These are phyloP conservation scores for Mormyrus lacerda DNA, from an alignment of 2,113 vertebrate species.

Conservation along the genomic window DNA sequence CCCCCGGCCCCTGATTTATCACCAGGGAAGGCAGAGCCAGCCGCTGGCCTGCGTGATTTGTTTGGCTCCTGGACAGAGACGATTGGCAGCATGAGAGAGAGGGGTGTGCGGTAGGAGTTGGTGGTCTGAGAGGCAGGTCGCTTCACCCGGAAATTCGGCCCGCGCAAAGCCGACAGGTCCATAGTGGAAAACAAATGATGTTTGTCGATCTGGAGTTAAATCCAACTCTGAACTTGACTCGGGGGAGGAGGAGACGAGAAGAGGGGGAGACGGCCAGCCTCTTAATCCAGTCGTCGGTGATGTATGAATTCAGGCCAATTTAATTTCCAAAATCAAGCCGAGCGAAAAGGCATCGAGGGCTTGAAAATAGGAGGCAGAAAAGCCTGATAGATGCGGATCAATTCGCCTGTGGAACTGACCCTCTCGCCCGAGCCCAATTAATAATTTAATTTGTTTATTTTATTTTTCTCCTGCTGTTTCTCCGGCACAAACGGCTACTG, in stretches of 20 bases:
- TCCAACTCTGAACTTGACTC: not conserved
- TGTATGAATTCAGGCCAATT: not conserved
- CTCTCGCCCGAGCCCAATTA: conserved; percentile 38
- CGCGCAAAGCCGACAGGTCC: conserved; percentile 30
- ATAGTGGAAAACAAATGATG: conserved; percentile 34
- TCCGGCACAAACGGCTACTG: conserved; percentile 29
- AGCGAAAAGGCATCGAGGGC: not conserved
- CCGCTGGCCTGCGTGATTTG: conserved; percentile 57
- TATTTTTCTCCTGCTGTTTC: conserved; percentile 22
- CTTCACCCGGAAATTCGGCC: conserved; percentile 39
- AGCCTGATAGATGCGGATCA: conserved; percentile 33
- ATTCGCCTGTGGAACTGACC: conserved; percentile 38
- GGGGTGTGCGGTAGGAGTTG: not conserved
- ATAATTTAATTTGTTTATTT: conserved; percentile 40
- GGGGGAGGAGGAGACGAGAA: not conserved
- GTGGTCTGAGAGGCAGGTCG: conserved; percentile 29
- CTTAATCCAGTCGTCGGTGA: not conserved
- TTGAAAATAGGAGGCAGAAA: conserved; percentile 35
- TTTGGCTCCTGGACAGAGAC: conserved; percentile 56
- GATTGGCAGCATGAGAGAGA: conserved; percentile 46
- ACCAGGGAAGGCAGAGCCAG: conserved; percentile 63
- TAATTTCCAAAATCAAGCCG: not conserved
- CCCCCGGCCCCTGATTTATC: conserved; percentile 68
- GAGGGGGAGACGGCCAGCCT: not conserved
- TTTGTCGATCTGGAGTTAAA: conserved; percentile 3